A percentile compares a stretch with the other conserved stretches of the same genome.
Conservation (phyloP, 2,888 invertebrate species). For the Chironomus tentans region DNA sequence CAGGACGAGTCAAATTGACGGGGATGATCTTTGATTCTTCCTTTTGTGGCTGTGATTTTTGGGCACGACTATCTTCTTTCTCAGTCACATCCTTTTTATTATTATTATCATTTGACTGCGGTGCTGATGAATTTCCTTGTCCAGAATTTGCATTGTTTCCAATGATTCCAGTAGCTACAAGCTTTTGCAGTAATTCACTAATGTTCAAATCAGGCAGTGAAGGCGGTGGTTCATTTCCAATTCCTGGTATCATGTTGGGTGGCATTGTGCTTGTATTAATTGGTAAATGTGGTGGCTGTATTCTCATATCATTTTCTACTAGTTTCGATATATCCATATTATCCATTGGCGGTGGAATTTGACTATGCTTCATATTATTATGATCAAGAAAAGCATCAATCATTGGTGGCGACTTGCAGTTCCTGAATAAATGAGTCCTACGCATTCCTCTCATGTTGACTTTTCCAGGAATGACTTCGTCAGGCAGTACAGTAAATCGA, state of each 20-base stretch:
- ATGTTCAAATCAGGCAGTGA: slow-evolving; percentile 52
- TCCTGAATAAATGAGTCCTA: slow-evolving; percentile 41
- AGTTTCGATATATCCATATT: slow-evolving; percentile 34
- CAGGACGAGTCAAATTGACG: slow-evolving; percentile 58
- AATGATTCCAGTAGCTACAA: slow-evolving; percentile 78
- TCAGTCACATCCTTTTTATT: too few relatives aligned
- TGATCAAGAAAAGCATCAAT: background rate
- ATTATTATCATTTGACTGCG: background rate
- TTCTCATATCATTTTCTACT: slow-evolving; percentile 21
- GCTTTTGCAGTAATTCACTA: slow-evolving; percentile 71
- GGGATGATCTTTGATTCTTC: slow-evolving; percentile 43
- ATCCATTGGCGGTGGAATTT: slow-evolving; percentile 33
- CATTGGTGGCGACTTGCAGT: slow-evolving; percentile 7
- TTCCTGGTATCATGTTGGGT: slow-evolving; percentile 31
- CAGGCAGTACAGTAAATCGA: slow-evolving; percentile 69
- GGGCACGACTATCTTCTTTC: background rate
- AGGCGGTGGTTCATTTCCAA: slow-evolving; percentile 32
- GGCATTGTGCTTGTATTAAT: slow-evolving; percentile 44
- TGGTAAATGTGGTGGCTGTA: background rate
- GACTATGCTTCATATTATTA: slow-evolving; percentile 30
- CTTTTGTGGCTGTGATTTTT: slow-evolving; percentile 5
- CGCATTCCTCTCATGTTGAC: slow-evolving; percentile 65
- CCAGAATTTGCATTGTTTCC: slow-evolving; percentile 36
- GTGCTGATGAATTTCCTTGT: background rate
- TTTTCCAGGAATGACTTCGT: slow-evolving; percentile 61